Evolutionary conservation across 2,113 vertebrate genomes (phyloP).

Genomic region (Glaucidium brasilianum): DNA sequence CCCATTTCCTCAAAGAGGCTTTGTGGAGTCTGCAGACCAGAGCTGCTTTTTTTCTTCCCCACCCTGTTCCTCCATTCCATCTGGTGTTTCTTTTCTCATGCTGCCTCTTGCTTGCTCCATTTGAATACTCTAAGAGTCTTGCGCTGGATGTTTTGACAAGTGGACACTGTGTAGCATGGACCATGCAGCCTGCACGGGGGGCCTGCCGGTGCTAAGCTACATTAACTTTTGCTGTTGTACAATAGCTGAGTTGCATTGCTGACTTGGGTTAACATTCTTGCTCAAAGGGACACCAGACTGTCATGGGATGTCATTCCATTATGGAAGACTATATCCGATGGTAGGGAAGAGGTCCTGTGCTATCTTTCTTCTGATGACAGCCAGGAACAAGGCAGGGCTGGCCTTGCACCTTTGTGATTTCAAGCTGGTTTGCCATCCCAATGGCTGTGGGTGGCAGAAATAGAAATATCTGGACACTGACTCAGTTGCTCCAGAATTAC

Average conservation of each 20-base stretch:
- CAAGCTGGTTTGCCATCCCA: neutral
- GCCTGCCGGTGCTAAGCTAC: neutral
- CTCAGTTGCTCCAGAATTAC: neutral
- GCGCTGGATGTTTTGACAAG: neutral
- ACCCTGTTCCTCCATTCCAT: neutral
- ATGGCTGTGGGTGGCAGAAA: neutral
- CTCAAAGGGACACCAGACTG: neutral
- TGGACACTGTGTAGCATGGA: neutral
- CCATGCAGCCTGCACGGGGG: neutral
- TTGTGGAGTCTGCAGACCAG: neutral
- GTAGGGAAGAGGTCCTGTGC: neutral
- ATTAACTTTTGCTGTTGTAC: rapidly evolving
- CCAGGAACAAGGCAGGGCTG: neutral
- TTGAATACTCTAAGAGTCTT: neutral
- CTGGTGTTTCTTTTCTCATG: neutral
- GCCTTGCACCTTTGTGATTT: neutral
- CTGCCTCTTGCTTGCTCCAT: neutral
- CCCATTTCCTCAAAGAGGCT: neutral
- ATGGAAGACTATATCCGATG: neutral
- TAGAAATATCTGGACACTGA: neutral
- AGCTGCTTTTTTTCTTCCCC: neutral
- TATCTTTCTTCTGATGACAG: neutral
- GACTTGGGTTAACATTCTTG: neutral
- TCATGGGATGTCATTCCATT: rapidly evolving
- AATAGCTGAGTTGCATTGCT: neutral